A percentile compares a stretch with the other conserved stretches of the same genome.
phyloP scores from a whole-genome alignment of 2,797 vertebrate genomes.

The Lemur catta region DNA sequence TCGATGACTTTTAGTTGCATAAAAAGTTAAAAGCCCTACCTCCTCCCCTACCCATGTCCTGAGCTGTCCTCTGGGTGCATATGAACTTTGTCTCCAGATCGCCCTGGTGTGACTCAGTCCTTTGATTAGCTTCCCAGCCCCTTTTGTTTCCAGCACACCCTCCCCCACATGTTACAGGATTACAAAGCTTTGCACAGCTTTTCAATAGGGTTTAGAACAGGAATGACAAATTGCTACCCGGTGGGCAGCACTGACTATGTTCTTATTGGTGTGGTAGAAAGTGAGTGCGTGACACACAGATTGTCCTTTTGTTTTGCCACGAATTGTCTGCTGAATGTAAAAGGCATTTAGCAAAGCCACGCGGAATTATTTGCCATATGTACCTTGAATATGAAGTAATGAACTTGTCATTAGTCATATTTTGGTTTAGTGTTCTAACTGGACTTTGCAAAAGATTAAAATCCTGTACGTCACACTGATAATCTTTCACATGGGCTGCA shows the following conservation, averaged over 20 bases:
- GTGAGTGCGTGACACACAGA: not conserved
- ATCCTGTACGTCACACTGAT: not conserved
- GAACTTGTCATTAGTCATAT: not conserved
- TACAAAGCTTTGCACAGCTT: slow-evolving; percentile 59
- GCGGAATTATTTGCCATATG: not conserved
- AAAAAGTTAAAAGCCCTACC: not conserved
- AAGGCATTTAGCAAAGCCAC: not conserved
- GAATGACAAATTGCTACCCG: slow-evolving; percentile 71
- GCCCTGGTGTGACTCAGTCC: slow-evolving; percentile 3
- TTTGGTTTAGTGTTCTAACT: not conserved
- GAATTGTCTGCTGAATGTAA: not conserved
- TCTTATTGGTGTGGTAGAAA: slow-evolving; percentile 51
- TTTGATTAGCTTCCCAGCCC: slow-evolving; percentile 42
- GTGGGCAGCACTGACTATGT: slow-evolving; percentile 60
- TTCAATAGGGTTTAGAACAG: slow-evolving; percentile 58
- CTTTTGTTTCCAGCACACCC: slow-evolving; percentile 9
- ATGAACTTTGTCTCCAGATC: not conserved
- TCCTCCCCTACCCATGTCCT: not conserved
- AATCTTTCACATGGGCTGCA: not conserved
- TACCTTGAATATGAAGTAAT: not conserved
- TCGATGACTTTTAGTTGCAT: not conserved
- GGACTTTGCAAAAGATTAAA: not conserved
- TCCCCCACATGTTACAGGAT: not conserved
- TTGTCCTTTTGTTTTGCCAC: slow-evolving; percentile 38
- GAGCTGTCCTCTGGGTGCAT: not conserved